These are phyloP conservation scores for Heliothis peltigera DNA, from an alignment of 2,888 invertebrate species.

Conservation along the genomic window DNA sequence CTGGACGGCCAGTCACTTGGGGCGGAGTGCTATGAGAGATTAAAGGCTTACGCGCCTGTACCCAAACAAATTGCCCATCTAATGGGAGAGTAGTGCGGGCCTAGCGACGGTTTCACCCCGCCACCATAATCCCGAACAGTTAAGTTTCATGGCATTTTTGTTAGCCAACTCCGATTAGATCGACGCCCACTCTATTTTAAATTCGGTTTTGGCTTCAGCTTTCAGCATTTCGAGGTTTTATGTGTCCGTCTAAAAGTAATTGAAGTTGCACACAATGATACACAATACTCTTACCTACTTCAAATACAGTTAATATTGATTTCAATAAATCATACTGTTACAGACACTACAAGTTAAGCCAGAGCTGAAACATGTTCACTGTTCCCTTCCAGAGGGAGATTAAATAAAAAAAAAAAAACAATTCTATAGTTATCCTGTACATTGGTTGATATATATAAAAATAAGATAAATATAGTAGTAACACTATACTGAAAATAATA, in stretches of 20 bases:
- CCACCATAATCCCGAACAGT: constrained; percentile 69
- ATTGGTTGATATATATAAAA: constrained; percentile 32
- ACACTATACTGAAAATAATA: constrained; percentile 44
- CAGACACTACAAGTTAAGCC: too few species aligned
- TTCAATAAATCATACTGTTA: too few species aligned
- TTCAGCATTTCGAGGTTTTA: background rate
- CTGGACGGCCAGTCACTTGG: constrained; percentile 64
- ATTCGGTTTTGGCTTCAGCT: constrained; percentile 7
- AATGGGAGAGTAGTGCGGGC: constrained; percentile 77
- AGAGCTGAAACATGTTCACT: too few species aligned
- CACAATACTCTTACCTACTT: too few species aligned
- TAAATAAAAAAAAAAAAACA: constrained; percentile 9
- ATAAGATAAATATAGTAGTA: constrained; percentile 30
- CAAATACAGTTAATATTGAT: too few species aligned
- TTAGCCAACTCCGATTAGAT: constrained; percentile 63
- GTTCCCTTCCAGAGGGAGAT: too few species aligned
- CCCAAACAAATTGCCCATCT: constrained; percentile 84
- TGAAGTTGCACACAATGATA: background rate
- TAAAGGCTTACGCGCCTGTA: constrained; percentile 80
- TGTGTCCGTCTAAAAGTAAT: constrained; percentile 1
- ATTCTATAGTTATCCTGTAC: constrained; percentile 15
- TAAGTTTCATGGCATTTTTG: constrained; percentile 69
- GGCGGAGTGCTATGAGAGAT: constrained; percentile 75
- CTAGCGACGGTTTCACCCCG: constrained; percentile 65
- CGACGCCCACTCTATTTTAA: constrained; percentile 57